A percentile compares a stretch with the other conserved stretches of the same genome.
phyloP scores from a whole-genome alignment of 2,113 vertebrate species.

The Gobiocypris rarus region DNA sequence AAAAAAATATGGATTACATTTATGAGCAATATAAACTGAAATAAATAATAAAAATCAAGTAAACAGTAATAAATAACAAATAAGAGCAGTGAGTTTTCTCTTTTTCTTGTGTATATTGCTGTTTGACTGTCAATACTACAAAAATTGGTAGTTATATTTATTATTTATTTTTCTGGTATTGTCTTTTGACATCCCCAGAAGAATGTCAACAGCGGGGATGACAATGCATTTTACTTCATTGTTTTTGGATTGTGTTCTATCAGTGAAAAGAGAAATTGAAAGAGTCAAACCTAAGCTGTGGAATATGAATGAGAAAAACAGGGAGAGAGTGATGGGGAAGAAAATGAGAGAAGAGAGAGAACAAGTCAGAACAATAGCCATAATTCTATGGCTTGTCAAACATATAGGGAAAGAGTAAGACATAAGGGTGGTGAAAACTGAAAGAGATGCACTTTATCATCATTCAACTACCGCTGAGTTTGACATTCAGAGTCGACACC shows the following conservation, averaged over 20 bases:
- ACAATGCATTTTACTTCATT: conserved; percentile 2
- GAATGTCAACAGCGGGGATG: background rate
- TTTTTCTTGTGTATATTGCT: background rate
- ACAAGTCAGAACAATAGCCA: conserved; percentile 1
- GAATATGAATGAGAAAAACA: conserved; percentile 1
- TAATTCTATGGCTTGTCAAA: conserved; percentile 30
- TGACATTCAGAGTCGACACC: conserved; percentile 35
- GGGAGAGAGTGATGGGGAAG: conserved; percentile 1
- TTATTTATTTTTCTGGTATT: background rate
- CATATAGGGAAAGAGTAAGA: conserved; percentile 15
- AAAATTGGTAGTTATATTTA: background rate
- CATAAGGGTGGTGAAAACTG: background rate
- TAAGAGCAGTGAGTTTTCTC: background rate
- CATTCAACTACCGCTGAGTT: conserved; percentile 6
- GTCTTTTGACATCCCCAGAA: background rate
- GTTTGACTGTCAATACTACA: background rate
- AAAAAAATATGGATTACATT: too few relatives aligned
- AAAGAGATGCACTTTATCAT: background rate
- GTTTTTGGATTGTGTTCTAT: background rate
- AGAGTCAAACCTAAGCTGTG: background rate
- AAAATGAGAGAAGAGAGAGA: conserved; percentile 19
- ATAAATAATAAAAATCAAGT: background rate
- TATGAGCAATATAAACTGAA: background rate
- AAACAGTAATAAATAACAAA: background rate
- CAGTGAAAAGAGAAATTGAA: background rate